Percentiles rank a stretch among this genome's conserved stretches.
Evolutionary conservation across 1,140 invertebrate species (phyloP).

Genomic region (Nasonia giraulti): DNA sequence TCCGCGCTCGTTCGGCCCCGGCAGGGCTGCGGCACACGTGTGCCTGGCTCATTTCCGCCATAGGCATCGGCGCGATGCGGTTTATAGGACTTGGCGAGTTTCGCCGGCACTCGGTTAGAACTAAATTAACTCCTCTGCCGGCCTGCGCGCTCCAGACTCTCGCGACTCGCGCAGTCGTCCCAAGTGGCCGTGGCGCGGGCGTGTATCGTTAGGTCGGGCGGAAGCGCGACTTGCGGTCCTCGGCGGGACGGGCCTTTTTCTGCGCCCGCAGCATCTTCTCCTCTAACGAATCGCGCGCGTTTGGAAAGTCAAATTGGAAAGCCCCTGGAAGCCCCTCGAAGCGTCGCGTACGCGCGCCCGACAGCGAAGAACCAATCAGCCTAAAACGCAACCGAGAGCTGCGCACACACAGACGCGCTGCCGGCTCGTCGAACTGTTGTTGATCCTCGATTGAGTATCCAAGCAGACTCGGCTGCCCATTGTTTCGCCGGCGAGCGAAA

Average conservation of each 20-base stretch:
- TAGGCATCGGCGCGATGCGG: background rate
- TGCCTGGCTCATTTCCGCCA: background rate
- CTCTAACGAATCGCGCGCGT: no score
- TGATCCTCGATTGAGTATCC: conserved; percentile 7
- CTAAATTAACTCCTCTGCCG: background rate
- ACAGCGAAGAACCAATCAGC: conserved; percentile 30
- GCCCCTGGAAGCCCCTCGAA: no score
- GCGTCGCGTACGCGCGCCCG: no score
- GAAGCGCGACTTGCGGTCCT: background rate
- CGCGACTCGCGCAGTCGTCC: background rate
- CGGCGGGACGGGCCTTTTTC: background rate
- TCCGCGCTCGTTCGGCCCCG: no score
- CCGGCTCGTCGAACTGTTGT: background rate
- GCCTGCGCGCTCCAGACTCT: no score
- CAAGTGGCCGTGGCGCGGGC: background rate
- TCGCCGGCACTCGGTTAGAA: background rate
- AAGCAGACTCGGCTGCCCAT: no score
- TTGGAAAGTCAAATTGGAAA: no score
- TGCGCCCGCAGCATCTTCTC: no score
- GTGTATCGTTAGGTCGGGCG: background rate
- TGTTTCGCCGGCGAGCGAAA: background rate
- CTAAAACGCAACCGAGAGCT: conserved; percentile 9
- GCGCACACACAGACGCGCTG: no score
- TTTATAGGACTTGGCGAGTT: conserved; percentile 4
- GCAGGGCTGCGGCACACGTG: no score